Base-by-base conservation (phyloP, 2,888 invertebrate species). In the Agriopis leucophaearia region DNA sequence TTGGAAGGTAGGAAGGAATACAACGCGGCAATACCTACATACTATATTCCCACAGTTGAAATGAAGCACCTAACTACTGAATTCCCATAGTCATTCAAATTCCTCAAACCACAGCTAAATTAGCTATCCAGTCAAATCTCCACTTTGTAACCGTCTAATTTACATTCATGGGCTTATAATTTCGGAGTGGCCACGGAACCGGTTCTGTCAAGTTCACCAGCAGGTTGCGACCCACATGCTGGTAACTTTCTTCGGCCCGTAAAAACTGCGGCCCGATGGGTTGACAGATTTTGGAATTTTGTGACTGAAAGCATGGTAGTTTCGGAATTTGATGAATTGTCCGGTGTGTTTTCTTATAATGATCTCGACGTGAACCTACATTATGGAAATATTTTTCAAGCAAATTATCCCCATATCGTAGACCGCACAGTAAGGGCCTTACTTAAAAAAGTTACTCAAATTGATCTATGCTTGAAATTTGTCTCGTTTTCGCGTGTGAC, bases 141-240 rank as follows among this genome's bases (percentile, higher is more conserved):
- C 27, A 56, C 42, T 60, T 42, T 45, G 69, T 67, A 76, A 69
- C 58, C 64, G 57, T 59, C 73, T 70, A 71, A 72, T 75, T 72
- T 71, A 70, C 73, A 73, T 74, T 65, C 74, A 76, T 70, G 65
- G 69, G 78, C 78, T 78, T 80, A 81, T 82, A 84, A 82, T 84
- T 84, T 85, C 70, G 80, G 75, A 78, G 75, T 78, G 77, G 84
- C 77, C 81, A 72, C 38, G 71, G 63, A 81, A 86, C 88, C 89
- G 88, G 90, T 89, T 86, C 74, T 73, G 80, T 82, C 85, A 84
- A 86, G 87, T 87, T 88, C 86, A 86, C 75, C 61, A 75, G 78
- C 91, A 89, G 91, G 91, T 92, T 91, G 86, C 81, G 89, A 86
- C 91, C 88, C 78, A 91, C 85, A 82, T 87, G 77, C 62, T 71